Base-by-base conservation (phyloP, 1,140 invertebrate genomes). In the Teleogryllus occipitalis region DNA sequence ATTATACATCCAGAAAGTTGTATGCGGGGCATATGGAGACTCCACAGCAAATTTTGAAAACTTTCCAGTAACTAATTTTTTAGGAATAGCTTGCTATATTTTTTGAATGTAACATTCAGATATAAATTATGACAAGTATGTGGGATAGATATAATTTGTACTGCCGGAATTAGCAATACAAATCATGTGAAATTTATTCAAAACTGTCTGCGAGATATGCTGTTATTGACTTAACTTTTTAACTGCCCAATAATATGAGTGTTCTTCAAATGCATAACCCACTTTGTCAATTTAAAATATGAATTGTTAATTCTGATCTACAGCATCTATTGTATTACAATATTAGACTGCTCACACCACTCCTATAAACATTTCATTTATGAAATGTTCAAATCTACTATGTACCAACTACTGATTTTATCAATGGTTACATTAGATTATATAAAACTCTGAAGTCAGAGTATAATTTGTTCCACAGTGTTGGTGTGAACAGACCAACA, bases 401-500 rank as follows among this genome's bases (percentile, higher is more conserved):
- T 77, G n/a, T 22, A 77, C 48, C 48, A 47, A 77, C 76, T 77
- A 77, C 21, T 22, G 74, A n/a, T 10, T 75, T 14, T 18, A 75
- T 75, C n/a, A 75, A 75, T 75, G 27, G 14, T 49, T 77, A 48
- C 47, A 48, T 47, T 22, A 21, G 76, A 77, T 48, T 47, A 21
- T 48, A n/a, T 75, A 39, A 75, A 75, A 10, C 47, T 39, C 46
- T 7, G 48, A n/a, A 77, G 76, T 77, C 47, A 21, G 47, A 21
- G 76, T 15, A 48, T 77, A 21, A 77, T 77, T 65, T 77, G 76
- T 77, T 48, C 76, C 76, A 77, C 39, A 48, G 76, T 48, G 54
- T 77, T 77, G 76, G 47, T 54, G 76, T 77, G 76, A 77, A 77
- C 76, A 54, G 76, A 75, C 74, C 74, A 75, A 75, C 74, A 21